A percentile compares a stretch with the other conserved stretches of the same genome.
Evolutionary conservation across 1,140 invertebrate species (phyloP).

Genomic region (Anoplophora glabripennis): DNA sequence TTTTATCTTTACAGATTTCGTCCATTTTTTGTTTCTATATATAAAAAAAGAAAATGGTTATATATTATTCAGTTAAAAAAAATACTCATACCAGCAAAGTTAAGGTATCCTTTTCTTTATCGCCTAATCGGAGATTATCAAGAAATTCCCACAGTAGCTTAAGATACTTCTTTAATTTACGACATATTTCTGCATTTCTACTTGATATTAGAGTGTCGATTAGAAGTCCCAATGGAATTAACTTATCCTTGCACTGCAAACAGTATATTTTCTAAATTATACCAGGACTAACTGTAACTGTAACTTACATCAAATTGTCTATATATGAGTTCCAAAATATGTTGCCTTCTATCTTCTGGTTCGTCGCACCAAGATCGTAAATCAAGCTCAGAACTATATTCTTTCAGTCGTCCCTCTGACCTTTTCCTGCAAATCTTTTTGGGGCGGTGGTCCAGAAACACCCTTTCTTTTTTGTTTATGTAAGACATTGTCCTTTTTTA

Average conservation of each 20-base stretch:
- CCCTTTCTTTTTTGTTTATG: constrained; percentile 33
- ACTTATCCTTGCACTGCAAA: constrained; percentile 32
- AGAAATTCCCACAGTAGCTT: constrained; percentile 22
- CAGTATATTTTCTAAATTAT: too few relatives aligned
- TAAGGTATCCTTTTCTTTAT: constrained; percentile 26
- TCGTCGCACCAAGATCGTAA: constrained; percentile 32
- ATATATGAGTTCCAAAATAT: constrained; percentile 37
- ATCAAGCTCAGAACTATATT: constrained; percentile 34
- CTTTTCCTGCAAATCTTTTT: constrained; percentile 9
- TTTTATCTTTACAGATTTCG: too few relatives aligned
- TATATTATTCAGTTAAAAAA: too few relatives aligned
- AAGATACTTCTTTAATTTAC: constrained; percentile 46
- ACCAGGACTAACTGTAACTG: neutral
- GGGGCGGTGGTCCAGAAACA: constrained; percentile 26
- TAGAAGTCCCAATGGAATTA: constrained; percentile 51
- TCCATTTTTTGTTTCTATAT: too few relatives aligned
- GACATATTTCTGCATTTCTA: constrained; percentile 50
- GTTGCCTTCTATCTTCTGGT: constrained; percentile 32
- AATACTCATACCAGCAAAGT: constrained; percentile 17
- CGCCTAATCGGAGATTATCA: constrained; percentile 11
- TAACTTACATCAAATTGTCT: neutral
- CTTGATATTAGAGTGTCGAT: constrained; percentile 50
- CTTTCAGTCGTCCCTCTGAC: constrained; percentile 37
- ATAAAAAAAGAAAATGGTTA: too few relatives aligned
- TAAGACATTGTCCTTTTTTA: constrained; percentile 27